Percentiles rank a stretch among this genome's conserved stretches.
These are phyloP conservation scores for Conchocele bisecta DNA, from an alignment of 2,888 invertebrate genomes.

Conservation along the genomic window DNA sequence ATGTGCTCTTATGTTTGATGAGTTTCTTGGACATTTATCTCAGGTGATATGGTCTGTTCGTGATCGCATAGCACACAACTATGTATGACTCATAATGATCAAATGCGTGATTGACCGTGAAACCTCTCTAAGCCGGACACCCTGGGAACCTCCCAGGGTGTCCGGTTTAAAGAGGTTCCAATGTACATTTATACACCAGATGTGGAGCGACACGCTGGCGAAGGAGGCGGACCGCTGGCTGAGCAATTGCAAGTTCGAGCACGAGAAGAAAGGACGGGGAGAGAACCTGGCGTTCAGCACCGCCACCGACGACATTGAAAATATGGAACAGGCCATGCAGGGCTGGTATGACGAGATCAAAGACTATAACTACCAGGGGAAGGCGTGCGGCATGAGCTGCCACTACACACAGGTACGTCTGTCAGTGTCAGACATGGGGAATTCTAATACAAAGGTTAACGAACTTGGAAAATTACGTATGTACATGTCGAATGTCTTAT, in stretches of 20 bases:
- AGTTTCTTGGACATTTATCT: too few relatives aligned
- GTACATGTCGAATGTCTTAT: too few relatives aligned
- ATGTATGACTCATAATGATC: too few relatives aligned
- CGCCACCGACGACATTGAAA: not conserved
- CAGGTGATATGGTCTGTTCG: too few relatives aligned
- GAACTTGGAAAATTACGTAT: too few relatives aligned
- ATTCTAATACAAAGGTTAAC: not conserved
- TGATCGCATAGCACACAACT: too few relatives aligned
- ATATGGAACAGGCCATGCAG: conserved; percentile 18
- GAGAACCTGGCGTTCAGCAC: conserved; percentile 46
- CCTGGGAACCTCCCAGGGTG: too few relatives aligned
- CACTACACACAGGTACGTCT: conserved; percentile 51
- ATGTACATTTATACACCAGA: too few relatives aligned
- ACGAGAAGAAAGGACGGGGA: conserved; percentile 35
- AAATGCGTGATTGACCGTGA: too few relatives aligned
- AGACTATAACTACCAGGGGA: conserved; percentile 10
- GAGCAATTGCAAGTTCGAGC: conserved; percentile 27
- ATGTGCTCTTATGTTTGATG: too few relatives aligned
- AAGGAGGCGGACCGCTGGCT: conserved; percentile 42
- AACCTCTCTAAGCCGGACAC: too few relatives aligned
- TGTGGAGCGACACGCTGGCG: conserved; percentile 43
- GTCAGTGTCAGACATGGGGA: not conserved
- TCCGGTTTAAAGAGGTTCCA: too few relatives aligned
- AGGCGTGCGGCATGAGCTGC: conserved; percentile 10
- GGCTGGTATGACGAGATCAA: conserved; percentile 47